phyloP scores from a whole-genome alignment of 2,113 vertebrate genomes.

The Nothoprocta perdicaria region DNA sequence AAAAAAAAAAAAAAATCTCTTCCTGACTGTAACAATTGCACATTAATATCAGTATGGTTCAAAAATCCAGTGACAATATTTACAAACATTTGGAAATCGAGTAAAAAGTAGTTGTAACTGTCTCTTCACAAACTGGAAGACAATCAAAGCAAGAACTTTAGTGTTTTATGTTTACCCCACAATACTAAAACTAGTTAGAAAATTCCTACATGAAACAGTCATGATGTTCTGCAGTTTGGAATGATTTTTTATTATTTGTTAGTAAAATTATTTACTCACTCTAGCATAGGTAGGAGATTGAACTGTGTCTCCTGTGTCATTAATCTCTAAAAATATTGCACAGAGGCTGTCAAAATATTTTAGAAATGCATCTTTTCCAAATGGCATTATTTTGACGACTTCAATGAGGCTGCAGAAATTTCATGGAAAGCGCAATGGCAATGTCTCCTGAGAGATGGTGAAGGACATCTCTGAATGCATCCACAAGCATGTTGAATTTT shows the following conservation, averaged over 20 bases:
- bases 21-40: neutral
- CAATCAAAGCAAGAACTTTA: neutral
- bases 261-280: neutral
- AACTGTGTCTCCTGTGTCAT: neutral
- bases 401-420: neutral
- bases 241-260: neutral
- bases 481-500: neutral
- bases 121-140: neutral
- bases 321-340: conserved; percentile 2
- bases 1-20: neutral
- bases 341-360: conserved; percentile 16
- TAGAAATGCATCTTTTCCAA: neutral
- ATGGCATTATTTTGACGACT: conserved; percentile 49
- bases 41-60: conserved; percentile 13
- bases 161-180: neutral
- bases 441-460: neutral
- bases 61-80: neutral
- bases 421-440: neutral
- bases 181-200: neutral
- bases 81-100: accelerated
- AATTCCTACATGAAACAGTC: neutral
- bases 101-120: neutral
- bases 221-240: neutral
- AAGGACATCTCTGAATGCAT: neutral
- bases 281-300: neutral